A percentile compares a stretch with the other conserved stretches of the same genome.
Conservation (phyloP, 2,113 vertebrate species). For the Peromyscus maniculatus region DNA sequence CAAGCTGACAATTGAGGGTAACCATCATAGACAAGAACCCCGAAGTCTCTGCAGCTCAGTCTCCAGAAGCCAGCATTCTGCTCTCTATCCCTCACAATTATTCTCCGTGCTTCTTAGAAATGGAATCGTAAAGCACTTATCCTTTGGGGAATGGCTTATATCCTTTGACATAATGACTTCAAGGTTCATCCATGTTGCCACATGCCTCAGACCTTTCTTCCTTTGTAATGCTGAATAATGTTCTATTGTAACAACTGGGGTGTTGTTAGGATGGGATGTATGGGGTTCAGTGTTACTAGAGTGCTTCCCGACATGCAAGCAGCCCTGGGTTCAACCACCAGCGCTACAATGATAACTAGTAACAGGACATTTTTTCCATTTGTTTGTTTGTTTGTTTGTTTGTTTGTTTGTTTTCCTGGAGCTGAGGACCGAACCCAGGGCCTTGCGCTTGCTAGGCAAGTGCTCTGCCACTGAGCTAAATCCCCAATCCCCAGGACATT, state of each 20-base stretch:
- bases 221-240: neutral
- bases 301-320: neutral
- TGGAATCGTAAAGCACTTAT: neutral
- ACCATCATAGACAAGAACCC: neutral
- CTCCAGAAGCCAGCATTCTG: neutral
- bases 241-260: neutral
- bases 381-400: no score
- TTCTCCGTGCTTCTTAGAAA: neutral
- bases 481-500: neutral
- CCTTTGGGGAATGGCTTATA: neutral
- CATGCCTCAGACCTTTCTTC: neutral
- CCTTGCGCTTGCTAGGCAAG: no score
- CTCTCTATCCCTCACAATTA: neutral
- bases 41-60: neutral
- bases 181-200: neutral
- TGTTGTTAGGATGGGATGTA: no score
- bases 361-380: neutral
- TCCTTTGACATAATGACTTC: neutral
- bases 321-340: neutral
- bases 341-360: neutral
- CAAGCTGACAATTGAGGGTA: neutral
- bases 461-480: no score
- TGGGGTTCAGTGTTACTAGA: neutral
- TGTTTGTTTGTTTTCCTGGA: no score
- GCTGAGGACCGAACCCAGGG: no score